These are phyloP conservation scores for Triplophysa bombifrons DNA, from an alignment of 2,797 vertebrate species.

Conservation along the genomic window DNA sequence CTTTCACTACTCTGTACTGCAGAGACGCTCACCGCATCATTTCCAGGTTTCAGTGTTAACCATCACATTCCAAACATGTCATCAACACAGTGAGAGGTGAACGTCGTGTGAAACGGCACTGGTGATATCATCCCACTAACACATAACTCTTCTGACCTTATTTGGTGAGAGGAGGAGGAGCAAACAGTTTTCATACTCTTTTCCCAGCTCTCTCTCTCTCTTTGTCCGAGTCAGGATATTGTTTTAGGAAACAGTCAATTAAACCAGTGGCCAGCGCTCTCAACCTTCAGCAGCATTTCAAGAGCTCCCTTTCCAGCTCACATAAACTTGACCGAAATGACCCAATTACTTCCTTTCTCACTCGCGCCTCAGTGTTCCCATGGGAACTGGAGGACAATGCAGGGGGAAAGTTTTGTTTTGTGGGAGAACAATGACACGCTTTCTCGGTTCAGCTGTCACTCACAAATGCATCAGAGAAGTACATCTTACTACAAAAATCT, in stretches of 20 bases:
- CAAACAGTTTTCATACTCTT: conserved; percentile 50
- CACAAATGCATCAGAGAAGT: conserved; percentile 12
- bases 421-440: conserved; percentile 57
- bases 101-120: conserved; percentile 74
- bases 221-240: conserved; percentile 43
- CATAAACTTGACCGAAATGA: conserved; percentile 47
- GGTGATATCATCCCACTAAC: conserved; percentile 82
- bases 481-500: background rate
- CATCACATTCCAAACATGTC: conserved; percentile 79
- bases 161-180: conserved; percentile 73
- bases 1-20: conserved; percentile 54
- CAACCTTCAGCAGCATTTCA: conserved; percentile 37
- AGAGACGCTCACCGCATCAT: conserved; percentile 59
- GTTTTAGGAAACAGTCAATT: conserved; percentile 60
- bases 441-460: conserved; percentile 37
- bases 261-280: conserved; percentile 26
- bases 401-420: conserved; percentile 57
- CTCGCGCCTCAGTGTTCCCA: conserved; percentile 60
- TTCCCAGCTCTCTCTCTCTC: conserved; percentile 15
- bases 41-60: conserved; percentile 69
- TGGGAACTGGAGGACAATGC: conserved; percentile 66
- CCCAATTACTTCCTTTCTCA: conserved; percentile 55
- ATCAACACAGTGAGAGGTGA: conserved; percentile 81
- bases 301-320: conserved; percentile 20
- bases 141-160: conserved; percentile 76